Evolutionary conservation across 2,888 invertebrate genomes (phyloP), one percentile per base, ranked within the genome.

Genomic region (Megalurothrips usitatus): DNA sequence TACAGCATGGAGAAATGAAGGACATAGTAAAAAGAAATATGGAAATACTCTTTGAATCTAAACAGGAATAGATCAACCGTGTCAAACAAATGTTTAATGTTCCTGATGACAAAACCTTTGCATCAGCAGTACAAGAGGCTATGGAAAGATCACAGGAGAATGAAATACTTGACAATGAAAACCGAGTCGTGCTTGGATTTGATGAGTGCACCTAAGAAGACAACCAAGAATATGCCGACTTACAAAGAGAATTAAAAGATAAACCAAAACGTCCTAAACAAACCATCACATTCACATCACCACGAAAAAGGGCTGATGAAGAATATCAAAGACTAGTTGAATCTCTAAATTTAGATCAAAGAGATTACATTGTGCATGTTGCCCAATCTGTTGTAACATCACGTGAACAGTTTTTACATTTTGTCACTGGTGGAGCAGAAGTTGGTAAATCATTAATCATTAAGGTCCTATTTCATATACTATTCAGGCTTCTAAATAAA

Each of bases 1-100:
- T 81, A 19, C 82, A 12, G 84, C 84, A 10, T 85, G 84, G 84
- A 68, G 84, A 14, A 79, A 84, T 81, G 84, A 85, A 82, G 52
- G 49, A 84, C 47, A 58, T 84, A 43, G 11, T 82, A 12, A 12
- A 49, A 49, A 9, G 12, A 49, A 49, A 49, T 49, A 49, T 49
- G 49, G 49, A 49, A 49, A 12, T 28, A n/a, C 58, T 48, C 79
- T 83, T 23, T 68, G 84, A 80, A 49, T 47, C 9, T 9, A 11
- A 11, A 11, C 10, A 49, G 12, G 12, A 12, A 11, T 12, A 49
- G 12, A 49, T 49, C 9, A 49, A 12, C 9, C 9, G 12, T 26
- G 28, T 82, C 49, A 23, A 17, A 28, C 78, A 81, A 34, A 19
- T 63, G 19, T 52, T 68, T 75, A 63, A 26, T 19, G 58, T 17